Conservation (phyloP, 2,113 vertebrate species). For the Sula dactylatra region DNA sequence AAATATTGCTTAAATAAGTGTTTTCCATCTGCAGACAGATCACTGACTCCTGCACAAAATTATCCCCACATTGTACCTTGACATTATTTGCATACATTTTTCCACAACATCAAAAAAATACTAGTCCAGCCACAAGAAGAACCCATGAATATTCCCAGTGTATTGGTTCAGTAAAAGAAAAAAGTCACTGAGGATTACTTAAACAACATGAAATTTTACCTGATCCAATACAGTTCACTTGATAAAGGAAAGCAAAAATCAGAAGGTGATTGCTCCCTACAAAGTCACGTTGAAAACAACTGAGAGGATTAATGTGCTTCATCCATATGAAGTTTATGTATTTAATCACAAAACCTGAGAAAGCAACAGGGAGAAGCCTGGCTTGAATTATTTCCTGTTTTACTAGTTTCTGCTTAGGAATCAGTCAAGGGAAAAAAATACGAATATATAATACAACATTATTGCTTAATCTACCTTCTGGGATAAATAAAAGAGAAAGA, state of each 20-base stretch:
- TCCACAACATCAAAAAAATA: not conserved
- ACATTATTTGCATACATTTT: not conserved
- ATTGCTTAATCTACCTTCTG: not conserved
- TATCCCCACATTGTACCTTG: not conserved
- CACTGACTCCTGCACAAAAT: not conserved
- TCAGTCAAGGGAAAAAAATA: not conserved
- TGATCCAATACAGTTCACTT: not conserved
- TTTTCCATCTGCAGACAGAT: not conserved
- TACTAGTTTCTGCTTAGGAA: not conserved
- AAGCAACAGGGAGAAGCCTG: not conserved
- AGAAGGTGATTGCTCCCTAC: not conserved
- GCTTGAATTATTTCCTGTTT: not conserved
- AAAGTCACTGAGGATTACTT: not conserved
- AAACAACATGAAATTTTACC: not conserved
- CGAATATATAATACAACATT: not conserved
- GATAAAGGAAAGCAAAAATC: not conserved
- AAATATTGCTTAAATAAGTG: not conserved
- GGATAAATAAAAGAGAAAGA: not conserved
- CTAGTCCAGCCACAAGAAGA: not conserved
- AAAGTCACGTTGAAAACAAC: not conserved
- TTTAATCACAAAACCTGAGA: not conserved
- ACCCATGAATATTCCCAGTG: rapidly evolving
- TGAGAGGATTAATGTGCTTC: not conserved
- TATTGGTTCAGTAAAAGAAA: not conserved
- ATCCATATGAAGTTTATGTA: not conserved